Evolutionary conservation across 2,113 vertebrate species (phyloP), one percentile per base, ranked within the genome.

Genomic region (Tylochromis polylepis): DNA sequence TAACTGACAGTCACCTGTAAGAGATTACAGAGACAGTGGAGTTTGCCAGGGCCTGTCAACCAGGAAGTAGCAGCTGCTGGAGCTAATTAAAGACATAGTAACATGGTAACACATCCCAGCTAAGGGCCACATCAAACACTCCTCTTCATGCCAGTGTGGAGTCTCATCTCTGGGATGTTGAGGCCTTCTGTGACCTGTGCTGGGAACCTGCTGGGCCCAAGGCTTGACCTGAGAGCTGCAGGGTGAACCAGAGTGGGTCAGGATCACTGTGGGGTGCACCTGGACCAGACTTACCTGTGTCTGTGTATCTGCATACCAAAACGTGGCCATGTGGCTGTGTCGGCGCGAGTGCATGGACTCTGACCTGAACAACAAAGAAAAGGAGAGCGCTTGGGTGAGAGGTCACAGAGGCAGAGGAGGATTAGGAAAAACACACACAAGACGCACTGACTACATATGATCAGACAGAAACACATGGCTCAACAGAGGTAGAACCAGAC

Each of bases 1-100:
- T 67, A 81, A 85, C 87, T 91, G 88, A 93, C 88, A 90, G 95
- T 96, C 96, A 98, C 97, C 97, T 97, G 97, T 95, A 96, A 97
- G 95, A 95, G 96, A 97, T 97, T 97, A 98, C 93, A 95, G 90
- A 95, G 94, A 96, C 86, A 92, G 90, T 81, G 89, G 83, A 91
- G 93, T 88, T 94, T 83, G 89, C 96, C 94, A 93, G 89, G 91
- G 88, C 92, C 86, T 93, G 89, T 92, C 89, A 94, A 92, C 96
- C 95, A 97, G 96, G 95, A 97, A 97, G 94, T 90, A 95, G 92
- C 96, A 96, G 96, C 95, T 93, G 91, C 96, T 97, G 96, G 96
- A 97, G 96, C 97, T 97, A 96, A 97, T 98, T 97, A 97, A 96
- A 95, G 72, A 90, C 94, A 93, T 94, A 95, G 96, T 95, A 97